Base-by-base conservation (phyloP, 1,140 invertebrate genomes). In the Microvelia longipes region DNA sequence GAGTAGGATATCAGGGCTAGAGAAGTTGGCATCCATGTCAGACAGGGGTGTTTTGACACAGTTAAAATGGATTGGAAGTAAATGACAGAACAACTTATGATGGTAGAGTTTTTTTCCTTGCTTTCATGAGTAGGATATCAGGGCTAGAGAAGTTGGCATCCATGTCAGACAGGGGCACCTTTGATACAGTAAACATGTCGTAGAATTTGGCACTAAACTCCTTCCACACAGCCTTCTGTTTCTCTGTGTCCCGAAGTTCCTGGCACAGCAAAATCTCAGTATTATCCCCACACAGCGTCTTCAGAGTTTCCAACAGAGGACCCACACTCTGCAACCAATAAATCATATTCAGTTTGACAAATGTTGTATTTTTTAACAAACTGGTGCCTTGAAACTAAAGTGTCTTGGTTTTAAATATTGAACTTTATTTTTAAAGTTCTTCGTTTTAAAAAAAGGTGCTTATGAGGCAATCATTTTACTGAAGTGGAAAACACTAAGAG, bases 281-380 rank as follows among this genome's bases (percentile, higher is more conserved):
- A 25, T 28, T 29, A 26, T 74, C 74, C 63, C 77, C 77, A 73
- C 77, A 81, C 35, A 85, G 76, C 69, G 76, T 74, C 75, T 80
- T 76, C 50, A 86, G 73, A 25, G 83, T 85, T 74, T 82, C 75
- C 65, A 86, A 71, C 61, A 86, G 77, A 14, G 82, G 80, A 68
- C 81, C 74, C 68, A 86, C 76, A 25, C 84, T 85, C 85, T 86
- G 76, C 76, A 85, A 85, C n/a, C n/a, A n/a, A n/a, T n/a, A n/a
- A 72, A 73, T 27, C 14, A 66, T 66, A 67, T 69, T 67, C 66
- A 35, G 68, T 60, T 73, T 64, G 68, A 70, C 68, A 68, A 71
- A 70, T 69, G 61, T 13, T 13, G n/a, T 13, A 13, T 60, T 13
- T 60, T 13, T 13, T 13, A 60, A 60, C 50, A 13, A 60, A 13